Base-by-base conservation (phyloP, 1,140 invertebrate genomes). In the Neocloeon triangulifer region DNA sequence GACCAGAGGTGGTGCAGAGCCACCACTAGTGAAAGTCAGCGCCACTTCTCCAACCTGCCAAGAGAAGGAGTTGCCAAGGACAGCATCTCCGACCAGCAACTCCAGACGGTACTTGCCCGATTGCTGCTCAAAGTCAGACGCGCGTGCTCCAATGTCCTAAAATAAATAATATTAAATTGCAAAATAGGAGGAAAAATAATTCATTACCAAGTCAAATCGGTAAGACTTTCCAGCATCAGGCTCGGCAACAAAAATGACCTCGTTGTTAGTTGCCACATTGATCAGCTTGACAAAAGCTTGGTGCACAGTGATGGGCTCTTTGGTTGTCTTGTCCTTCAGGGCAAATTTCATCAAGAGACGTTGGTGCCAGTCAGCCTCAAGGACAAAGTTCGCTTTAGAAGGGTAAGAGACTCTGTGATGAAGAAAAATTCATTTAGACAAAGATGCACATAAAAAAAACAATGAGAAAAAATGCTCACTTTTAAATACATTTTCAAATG, bases 241-340 rank as follows among this genome's bases (percentile, higher is more conserved):
- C 50, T 95, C 88, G 10, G 86, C 81, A 17, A 95, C 74, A 50
- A 89, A 95, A 41, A 92, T 73, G 19, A 91, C 78, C 59, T 96
- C 89, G 39, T 73, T 66, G 13, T 69, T 61, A 0, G 59, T 64
- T 29, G 66, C 59, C 12, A 56, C 48, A 43, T 76, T 56, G 2
- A 54, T 58, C 14, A 97, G 61, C 14, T 78, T 66, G 4, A 96
- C 68, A 56, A 96, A 96, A 1, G 84, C 77, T 58, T 96, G 89
- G 52, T 96, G 91, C 19, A 86, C 77, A 21, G 64, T 54, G 37
- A 88, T 66, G 1, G 69, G 39, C 45, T 72, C 68, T 27, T 59
- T 64, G 32, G 45, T 64, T n/a, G 55, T 52, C 40, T 70, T 67
- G 50, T 91, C 81, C 34, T 69, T 69, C 1, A 95, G 52, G 1